A percentile compares a stretch with the other conserved stretches of the same genome.
Conservation (phyloP, 2,113 vertebrate genomes). For the Cacatua alba region DNA sequence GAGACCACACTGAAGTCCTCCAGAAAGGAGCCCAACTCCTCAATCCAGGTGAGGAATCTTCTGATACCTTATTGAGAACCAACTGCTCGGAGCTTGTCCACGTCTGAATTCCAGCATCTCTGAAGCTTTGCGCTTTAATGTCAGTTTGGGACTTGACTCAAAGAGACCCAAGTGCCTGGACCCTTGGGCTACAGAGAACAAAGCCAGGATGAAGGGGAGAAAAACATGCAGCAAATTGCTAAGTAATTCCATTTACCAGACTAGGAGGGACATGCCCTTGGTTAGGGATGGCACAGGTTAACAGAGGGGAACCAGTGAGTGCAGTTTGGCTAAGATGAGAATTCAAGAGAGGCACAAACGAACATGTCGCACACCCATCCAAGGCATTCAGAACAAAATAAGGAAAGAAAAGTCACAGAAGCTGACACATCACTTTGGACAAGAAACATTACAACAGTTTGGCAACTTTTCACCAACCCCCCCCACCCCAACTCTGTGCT, state of each 20-base stretch:
- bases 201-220: slow-evolving; percentile 34
- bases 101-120: slow-evolving; percentile 27
- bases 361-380: slow-evolving; percentile 61
- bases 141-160: slow-evolving; percentile 37
- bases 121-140: neutral
- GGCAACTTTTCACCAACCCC: slow-evolving; percentile 49
- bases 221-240: slow-evolving; percentile 64
- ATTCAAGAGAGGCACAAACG: slow-evolving; percentile 65
- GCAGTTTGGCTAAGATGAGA: slow-evolving; percentile 50
- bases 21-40: neutral
- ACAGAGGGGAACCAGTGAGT: neutral
- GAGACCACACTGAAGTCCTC: slow-evolving; percentile 5
- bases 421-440: slow-evolving; percentile 62
- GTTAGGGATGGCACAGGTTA: slow-evolving; percentile 4
- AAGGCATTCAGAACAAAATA: slow-evolving; percentile 66
- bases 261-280: slow-evolving; percentile 45
- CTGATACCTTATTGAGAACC: neutral
- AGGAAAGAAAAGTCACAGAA: slow-evolving; percentile 47
- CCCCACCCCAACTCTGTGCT: neutral
- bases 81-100: neutral
- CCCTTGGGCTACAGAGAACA: slow-evolving; percentile 29
- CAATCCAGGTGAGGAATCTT: slow-evolving; percentile 9
- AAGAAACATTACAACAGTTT: slow-evolving; percentile 66
- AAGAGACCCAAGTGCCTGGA: slow-evolving; percentile 9
- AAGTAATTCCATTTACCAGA: slow-evolving; percentile 52